A percentile compares a stretch with the other conserved stretches of the same genome.
phyloP scores from a whole-genome alignment of 2,797 vertebrate genomes.

The Sphenopsis melanotis region DNA sequence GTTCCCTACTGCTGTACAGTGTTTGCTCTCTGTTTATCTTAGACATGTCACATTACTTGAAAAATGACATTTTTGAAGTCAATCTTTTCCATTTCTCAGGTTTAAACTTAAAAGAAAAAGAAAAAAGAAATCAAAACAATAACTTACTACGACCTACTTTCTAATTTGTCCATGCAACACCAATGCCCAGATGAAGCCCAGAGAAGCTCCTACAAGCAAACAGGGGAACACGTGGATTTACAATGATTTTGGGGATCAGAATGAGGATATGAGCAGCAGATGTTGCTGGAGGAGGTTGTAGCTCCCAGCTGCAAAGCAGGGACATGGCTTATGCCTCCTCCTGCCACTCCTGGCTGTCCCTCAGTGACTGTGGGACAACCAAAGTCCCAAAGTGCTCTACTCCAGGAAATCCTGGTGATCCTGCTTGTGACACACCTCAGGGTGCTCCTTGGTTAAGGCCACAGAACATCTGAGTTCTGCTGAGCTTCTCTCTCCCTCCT shows the following conservation, averaged over 20 bases:
- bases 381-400: neutral
- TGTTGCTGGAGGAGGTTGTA: neutral
- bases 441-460: neutral
- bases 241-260: neutral
- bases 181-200: neutral
- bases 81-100: neutral
- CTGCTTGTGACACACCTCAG: neutral
- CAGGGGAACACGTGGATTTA: neutral
- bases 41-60: neutral
- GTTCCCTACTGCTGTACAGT: neutral
- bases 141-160: neutral
- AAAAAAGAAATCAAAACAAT: accelerated
- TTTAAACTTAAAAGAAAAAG: neutral
- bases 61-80: neutral
- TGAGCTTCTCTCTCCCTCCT: neutral
- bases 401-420: neutral
- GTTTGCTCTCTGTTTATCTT: neutral
- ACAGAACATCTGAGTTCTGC: neutral
- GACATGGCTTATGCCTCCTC: neutral
- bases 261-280: neutral
- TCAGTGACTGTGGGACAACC: neutral
- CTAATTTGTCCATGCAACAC: neutral
- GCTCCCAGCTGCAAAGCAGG: neutral
- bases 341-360: neutral
- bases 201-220: neutral